Evolutionary conservation across 1,140 invertebrate species (phyloP).

Genomic region (Neodiprion lecontei): DNA sequence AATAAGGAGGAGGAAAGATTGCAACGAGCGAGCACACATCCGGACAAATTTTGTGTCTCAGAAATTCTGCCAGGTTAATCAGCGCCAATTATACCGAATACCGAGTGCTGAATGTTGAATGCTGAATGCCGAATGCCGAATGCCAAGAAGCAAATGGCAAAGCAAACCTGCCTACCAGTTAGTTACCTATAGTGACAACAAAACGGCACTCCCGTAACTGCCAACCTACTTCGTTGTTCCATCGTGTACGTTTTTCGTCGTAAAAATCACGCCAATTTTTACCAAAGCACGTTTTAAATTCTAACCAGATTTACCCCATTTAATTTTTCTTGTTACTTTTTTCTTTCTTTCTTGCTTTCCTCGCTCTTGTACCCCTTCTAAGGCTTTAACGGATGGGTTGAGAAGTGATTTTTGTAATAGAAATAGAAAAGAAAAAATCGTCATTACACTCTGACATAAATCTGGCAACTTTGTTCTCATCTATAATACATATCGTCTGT

Average conservation of each 20-base stretch:
- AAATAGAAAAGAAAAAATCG: too few relatives aligned
- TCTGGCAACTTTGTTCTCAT: too few relatives aligned
- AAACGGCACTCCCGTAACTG: neutral
- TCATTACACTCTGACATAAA: too few relatives aligned
- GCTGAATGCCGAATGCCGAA: neutral
- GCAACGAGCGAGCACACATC: neutral
- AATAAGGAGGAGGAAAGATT: neutral
- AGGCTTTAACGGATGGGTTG: too few relatives aligned
- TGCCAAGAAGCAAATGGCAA: neutral
- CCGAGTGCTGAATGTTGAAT: neutral
- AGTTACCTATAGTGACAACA: neutral
- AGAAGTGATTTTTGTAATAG: too few relatives aligned
- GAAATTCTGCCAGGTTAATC: neutral
- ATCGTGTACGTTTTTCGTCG: neutral
- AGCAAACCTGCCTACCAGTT: neutral
- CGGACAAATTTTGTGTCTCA: neutral
- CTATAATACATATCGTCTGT: too few relatives aligned
- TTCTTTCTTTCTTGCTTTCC: too few relatives aligned
- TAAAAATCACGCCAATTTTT: neutral
- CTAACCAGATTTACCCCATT: too few relatives aligned
- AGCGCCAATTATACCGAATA: constrained; percentile 5
- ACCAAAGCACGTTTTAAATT: neutral
- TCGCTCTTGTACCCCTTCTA: too few relatives aligned
- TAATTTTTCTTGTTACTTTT: too few relatives aligned
- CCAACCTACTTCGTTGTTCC: neutral